These are phyloP conservation scores for Danio aesculapii DNA, from an alignment of 2,797 vertebrate genomes.

Conservation along the genomic window DNA sequence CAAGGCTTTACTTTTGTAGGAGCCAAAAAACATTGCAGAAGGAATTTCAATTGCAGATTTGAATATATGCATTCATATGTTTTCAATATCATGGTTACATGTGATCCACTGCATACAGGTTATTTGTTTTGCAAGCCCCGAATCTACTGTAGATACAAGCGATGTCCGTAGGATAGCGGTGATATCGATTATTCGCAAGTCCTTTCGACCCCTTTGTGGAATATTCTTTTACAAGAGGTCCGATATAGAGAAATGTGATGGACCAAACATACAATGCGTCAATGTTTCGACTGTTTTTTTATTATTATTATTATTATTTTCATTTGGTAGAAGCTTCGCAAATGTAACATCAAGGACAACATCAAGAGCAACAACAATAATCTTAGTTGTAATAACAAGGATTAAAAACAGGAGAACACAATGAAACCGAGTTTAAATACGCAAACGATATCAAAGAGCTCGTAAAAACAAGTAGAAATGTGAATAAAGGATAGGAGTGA, in stretches of 20 bases:
- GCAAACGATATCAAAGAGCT: conserved; percentile 80
- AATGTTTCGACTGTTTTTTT: conserved; percentile 60
- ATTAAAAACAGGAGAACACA: conserved; percentile 79
- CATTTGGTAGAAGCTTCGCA: conserved; percentile 83
- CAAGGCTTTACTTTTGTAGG: conserved; percentile 58
- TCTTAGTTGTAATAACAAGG: conserved; percentile 65
- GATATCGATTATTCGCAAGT: conserved; percentile 72
- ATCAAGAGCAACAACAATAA: conserved; percentile 72
- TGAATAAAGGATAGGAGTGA: conserved; percentile 54
- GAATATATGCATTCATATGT: conserved; percentile 68
- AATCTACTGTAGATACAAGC: conserved; percentile 78
- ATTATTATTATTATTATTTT: conserved; percentile 64
- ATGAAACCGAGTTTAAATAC: conserved; percentile 79
- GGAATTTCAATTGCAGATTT: conserved; percentile 57
- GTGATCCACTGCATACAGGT: conserved; percentile 71
- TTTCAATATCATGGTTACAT: conserved; percentile 75
- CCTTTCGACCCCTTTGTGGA: conserved; percentile 77
- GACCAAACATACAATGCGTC: conserved; percentile 68
- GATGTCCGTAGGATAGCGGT: conserved; percentile 56
- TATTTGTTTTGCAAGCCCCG: conserved; percentile 76
- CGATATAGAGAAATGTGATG: conserved; percentile 68
- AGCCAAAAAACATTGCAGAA: conserved; percentile 57
- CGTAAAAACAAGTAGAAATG: conserved; percentile 75
- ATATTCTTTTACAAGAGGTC: conserved; percentile 66
- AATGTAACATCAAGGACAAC: conserved; percentile 76